Conservation (phyloP, 1,140 invertebrate species). For the Penaeus chinensis region DNA sequence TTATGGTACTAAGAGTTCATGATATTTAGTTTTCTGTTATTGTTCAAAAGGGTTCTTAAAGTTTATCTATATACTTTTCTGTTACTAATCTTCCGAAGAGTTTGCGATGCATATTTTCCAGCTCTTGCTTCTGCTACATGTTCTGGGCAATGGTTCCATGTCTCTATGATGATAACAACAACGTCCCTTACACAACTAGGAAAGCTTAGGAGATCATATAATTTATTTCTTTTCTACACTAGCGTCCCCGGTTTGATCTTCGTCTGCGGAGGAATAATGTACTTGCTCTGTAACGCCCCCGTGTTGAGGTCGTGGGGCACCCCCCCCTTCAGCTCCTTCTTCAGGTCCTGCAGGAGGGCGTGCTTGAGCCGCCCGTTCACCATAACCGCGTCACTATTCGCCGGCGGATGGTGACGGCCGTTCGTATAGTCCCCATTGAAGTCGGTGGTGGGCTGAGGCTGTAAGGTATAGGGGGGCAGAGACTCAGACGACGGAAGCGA, state of each 20-base stretch:
- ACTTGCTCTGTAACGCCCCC: conserved; percentile 67
- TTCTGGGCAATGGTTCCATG: neutral
- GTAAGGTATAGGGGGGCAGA: conserved; percentile 44
- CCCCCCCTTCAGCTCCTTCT: conserved; percentile 69
- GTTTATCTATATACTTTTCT: too few relatives aligned
- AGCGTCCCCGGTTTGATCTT: conserved; percentile 72
- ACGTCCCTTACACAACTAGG: too few relatives aligned
- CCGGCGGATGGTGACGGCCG: conserved; percentile 70
- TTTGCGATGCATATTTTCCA: too few relatives aligned
- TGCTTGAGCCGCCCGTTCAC: conserved; percentile 55
- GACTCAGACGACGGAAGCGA: conserved; percentile 49
- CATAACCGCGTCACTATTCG: conserved; percentile 69
- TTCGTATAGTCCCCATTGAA: conserved; percentile 82
- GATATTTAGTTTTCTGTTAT: too few relatives aligned
- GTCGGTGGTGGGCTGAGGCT: conserved; percentile 71
- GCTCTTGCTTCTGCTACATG: too few relatives aligned
- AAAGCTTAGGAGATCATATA: neutral
- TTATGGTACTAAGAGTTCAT: too few relatives aligned
- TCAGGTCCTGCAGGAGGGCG: conserved; percentile 54
- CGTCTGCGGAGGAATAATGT: conserved; percentile 69
- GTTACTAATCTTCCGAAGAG: too few relatives aligned
- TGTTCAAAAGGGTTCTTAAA: too few relatives aligned
- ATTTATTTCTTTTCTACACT: conserved; percentile 62
- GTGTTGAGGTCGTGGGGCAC: conserved; percentile 69
- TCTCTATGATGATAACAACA: neutral